Base-by-base conservation (phyloP, 1,140 invertebrate genomes). In the Heliothis subflexa region DNA sequence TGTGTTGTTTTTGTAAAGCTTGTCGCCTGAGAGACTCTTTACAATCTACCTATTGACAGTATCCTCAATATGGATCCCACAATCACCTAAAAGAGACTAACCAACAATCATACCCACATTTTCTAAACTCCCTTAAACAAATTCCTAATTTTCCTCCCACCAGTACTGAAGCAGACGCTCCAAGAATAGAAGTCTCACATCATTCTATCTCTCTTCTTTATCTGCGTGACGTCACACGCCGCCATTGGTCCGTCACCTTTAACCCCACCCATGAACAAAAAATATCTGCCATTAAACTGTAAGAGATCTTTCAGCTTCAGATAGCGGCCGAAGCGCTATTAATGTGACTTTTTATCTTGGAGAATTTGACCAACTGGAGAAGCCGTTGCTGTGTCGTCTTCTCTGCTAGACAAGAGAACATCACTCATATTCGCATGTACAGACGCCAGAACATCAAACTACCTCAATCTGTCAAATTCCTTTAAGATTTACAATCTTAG, bases 231-330 rank as follows among this genome's bases (percentile, higher is more conserved):
- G 79, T 75, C 75, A 77, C 61, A n/a, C 82, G 84, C 86, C 81
- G 76, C 86, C 81, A 93, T 92, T 93, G 91, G 91, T 86, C 86
- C 85, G 66, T 81, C 28, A 78, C 91, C 92, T 91, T 84, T 94
- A 86, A 94, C 92, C 92, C 91, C 89, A 87, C 92, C 91, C 92
- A 92, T 89, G 86, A 87, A 89, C 84, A 86, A 92, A 93, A 93
- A 91, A 13, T 88, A 92, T 91, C 87, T 82, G 85, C 89, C 91
- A 93, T 94, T 92, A 93, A 85, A 90, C 89, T 85, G 87, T 88
- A 91, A 87, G 86, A 87, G 85, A 90, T 88, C 81, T 87, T 92
- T 89, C 91, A 88, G 89, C 76, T 87, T 82, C 85, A 89, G 90
- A 89, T 91, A 87, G 62, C 74, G 79, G 28, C 79, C 79, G 59